Base-by-base conservation (phyloP, 2,113 vertebrate species). In the Beaufortia kweichowensis region DNA sequence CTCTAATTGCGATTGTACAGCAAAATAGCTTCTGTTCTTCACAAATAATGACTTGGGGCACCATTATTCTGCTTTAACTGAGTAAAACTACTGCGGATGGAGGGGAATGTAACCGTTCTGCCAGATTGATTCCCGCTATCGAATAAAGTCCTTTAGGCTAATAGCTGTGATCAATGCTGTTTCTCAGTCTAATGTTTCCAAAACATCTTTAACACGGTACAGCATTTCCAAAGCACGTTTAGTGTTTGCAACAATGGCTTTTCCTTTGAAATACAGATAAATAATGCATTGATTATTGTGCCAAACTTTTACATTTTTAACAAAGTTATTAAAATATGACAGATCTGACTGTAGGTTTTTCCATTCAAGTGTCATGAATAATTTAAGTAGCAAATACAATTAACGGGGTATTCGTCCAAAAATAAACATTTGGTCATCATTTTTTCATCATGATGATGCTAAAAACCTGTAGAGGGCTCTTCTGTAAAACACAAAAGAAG, bases 51-150 rank as follows among this genome's bases (percentile, higher is more conserved):
- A 24, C 57, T 74, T 31, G 14, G 28, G 29, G 71, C 71, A 7
- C 69, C 50, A 71, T 71, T 59, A 71, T 59, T 71, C 53, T 71
- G 55, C 31, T 59, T 59, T 71, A 71, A 71, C 53, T 71, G 68
- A 71, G 33, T 61, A 39, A 73, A 73, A 29, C 57, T 46, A 31
- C 35, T 61, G 39, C 26, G 29, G 71, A 75, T 56, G 66, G 53
- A 68, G 68, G 43, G 33, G 48, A 62, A 50, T 19, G 62, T 28
- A 78, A 81, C 41, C 43, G 62, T 26, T 2, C 35, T 35, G 76
- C 35, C 70, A 75, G 60, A 64, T 33, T 57, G 75, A 81, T 79
- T 65, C n/a, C 31, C 19, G 12, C 28, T 43, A 64, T 64, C 48
- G 63, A 11, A 57, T 48, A 24, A 23, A 77, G 60, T 77, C 62